phyloP scores from a whole-genome alignment of 1,140 invertebrate genomes.

The Cephus cinctus region DNA sequence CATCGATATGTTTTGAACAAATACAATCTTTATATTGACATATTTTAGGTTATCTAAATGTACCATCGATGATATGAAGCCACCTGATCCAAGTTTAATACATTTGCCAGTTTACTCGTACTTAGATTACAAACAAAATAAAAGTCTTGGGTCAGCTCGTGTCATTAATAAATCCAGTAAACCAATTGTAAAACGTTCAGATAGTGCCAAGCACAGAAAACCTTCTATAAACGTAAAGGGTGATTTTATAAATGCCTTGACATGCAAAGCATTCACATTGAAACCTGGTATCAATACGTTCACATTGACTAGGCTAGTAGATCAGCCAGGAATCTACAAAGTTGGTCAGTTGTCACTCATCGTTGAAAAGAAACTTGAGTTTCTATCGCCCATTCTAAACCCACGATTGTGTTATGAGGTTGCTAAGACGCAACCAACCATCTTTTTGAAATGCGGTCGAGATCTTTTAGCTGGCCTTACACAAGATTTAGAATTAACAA shows the following conservation, averaged over 20 bases:
- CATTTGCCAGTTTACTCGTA: constrained; percentile 68
- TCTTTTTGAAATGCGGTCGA: constrained; percentile 54
- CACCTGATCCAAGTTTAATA: constrained; percentile 58
- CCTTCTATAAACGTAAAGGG: constrained; percentile 52
- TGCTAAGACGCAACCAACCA: constrained; percentile 56
- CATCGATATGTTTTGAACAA: not conserved
- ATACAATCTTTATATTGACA: not conserved
- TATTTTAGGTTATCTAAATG: constrained; percentile 47
- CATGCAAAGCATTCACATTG: constrained; percentile 57
- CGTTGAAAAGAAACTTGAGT: constrained; percentile 57
- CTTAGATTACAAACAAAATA: constrained; percentile 78
- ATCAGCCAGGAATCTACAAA: constrained; percentile 62
- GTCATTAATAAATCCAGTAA: constrained; percentile 61
- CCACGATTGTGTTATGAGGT: constrained; percentile 59
- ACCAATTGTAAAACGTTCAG: constrained; percentile 57
- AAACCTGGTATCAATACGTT: constrained; percentile 75
- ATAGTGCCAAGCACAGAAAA: constrained; percentile 63
- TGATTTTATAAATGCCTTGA: constrained; percentile 67
- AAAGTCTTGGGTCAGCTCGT: constrained; percentile 68
- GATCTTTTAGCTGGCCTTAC: constrained; percentile 70
- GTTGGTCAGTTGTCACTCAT: constrained; percentile 63
- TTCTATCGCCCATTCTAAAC: constrained; percentile 51
- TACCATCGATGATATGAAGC: constrained; percentile 60
- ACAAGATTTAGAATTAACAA: constrained; percentile 67
- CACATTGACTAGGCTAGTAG: constrained; percentile 60